A percentile compares a stretch with the other conserved stretches of the same genome.
phyloP scores from a whole-genome alignment of 1,140 invertebrate genomes.

The Spodoptera frugiperda region DNA sequence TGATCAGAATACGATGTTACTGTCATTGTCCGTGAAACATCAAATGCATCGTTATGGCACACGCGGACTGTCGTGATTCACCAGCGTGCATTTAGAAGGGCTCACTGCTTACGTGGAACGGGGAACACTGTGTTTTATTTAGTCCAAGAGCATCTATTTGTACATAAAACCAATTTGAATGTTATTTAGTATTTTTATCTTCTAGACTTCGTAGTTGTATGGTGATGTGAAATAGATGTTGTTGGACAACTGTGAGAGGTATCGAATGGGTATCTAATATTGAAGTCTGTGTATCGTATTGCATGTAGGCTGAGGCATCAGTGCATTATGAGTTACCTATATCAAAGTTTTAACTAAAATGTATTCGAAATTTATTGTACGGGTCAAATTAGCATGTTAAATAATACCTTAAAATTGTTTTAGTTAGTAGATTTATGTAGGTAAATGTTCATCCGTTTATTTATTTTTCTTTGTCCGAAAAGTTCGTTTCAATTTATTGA shows the following conservation, averaged over 20 bases:
- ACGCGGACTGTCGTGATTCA: conserved; percentile 69
- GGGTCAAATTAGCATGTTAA: conserved; percentile 55
- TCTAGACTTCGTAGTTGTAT: background rate
- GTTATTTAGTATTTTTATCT: conserved; percentile 21
- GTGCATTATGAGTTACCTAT: conserved; percentile 65
- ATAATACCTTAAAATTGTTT: conserved; percentile 52
- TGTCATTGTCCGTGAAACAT: conserved; percentile 69
- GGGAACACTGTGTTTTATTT: conserved; percentile 66
- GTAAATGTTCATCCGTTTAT: conserved; percentile 44
- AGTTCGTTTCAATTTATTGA: conserved; percentile 30
- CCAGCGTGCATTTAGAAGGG: conserved; percentile 79
- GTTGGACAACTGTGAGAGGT: conserved; percentile 64
- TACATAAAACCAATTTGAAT: background rate
- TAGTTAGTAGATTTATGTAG: conserved; percentile 57
- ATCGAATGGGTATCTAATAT: conserved; percentile 56
- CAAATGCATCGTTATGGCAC: conserved; percentile 76
- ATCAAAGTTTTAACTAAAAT: conserved; percentile 43
- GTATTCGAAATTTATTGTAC: conserved; percentile 36
- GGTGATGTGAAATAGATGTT: conserved; percentile 60
- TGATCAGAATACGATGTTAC: conserved; percentile 70
- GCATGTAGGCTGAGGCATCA: conserved; percentile 79
- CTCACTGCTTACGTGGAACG: conserved; percentile 83
- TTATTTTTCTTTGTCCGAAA: conserved; percentile 18
- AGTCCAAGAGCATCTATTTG: conserved; percentile 67
- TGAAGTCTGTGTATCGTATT: conserved; percentile 68